Evolutionary conservation across 2,797 vertebrate genomes (phyloP), one percentile per base, ranked within the genome.

Genomic region (Onychomys torridus): DNA sequence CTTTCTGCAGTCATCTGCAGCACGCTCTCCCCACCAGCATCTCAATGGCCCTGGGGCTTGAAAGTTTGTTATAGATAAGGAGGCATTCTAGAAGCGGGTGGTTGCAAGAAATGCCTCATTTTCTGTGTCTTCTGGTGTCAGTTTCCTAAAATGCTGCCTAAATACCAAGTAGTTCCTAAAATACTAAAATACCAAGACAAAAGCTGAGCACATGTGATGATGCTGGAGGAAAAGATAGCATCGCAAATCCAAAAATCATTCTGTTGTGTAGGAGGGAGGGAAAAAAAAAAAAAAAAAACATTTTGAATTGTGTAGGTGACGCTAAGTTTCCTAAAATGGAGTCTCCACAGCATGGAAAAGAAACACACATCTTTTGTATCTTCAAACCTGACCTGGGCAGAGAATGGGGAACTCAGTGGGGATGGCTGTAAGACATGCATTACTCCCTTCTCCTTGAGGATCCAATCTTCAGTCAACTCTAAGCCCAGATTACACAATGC

Each of bases 401-500:
- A 88, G 79, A 81, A 21, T 84, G 79, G 29, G 32, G 8, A 40
- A 40, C 12, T 21, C 2, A 0, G 46, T 9, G 61, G 61, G 16
- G 0, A 32, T 29, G 43, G 27, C n/a, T 3, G 2, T 23, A 10
- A 43, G 23, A 10, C 49, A 34, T 52, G 1, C n/a, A 6, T 85
- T 12, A 40, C 55, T 43, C 61, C 32, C 75, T 5, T 40, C 34
- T 65, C n/a, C 63, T 8, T n/a, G 0, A n/a, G 77, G 12, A 49
- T 93, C 21, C 40, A 0, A 13, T 59, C 93, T 92, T 81, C 71
- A 55, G 61, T 46, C 21, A 0, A 59, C 89, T 96, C 49, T 93
- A 93, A 82, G 55, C 40, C 95, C 89, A 93, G 97, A 97, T 96
- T 93, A 96, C 14, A 93, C 89, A 79, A 37, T 3, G 4, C 40